These are phyloP conservation scores for Lepidocyrtoides sp. DNA, from an alignment of 2,888 invertebrate species.

Conservation along the genomic window DNA sequence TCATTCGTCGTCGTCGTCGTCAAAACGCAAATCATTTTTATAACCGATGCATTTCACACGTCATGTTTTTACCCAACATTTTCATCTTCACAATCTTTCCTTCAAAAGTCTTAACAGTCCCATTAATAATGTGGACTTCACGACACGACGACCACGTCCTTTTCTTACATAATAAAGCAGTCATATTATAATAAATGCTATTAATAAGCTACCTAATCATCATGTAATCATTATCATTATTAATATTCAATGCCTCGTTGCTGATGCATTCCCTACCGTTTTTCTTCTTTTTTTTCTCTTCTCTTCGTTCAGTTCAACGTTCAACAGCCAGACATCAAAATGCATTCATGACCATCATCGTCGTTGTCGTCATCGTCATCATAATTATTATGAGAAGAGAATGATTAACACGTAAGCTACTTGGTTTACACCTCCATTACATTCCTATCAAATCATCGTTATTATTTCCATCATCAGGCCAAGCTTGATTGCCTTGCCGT, in stretches of 20 bases:
- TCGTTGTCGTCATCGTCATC: not conserved
- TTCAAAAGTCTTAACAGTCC: conserved; percentile 71
- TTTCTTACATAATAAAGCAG: not conserved
- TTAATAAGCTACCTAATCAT: conserved; percentile 55
- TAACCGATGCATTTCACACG: conserved; percentile 85
- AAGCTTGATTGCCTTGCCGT: not conserved
- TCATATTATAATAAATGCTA: not conserved
- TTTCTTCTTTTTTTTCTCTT: not conserved
- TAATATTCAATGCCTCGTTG: conserved; percentile 57
- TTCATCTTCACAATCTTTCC: not conserved
- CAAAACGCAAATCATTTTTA: conserved; percentile 84
- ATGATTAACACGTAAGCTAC: conserved; percentile 51
- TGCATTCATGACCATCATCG: no score
- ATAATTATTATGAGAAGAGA: not conserved
- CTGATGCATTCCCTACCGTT: not conserved
- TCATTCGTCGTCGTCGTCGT: no score
- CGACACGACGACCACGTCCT: conserved; percentile 11
- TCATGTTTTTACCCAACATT: conserved; percentile 64
- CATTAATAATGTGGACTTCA: conserved; percentile 66
- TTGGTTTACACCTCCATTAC: conserved; percentile 75
- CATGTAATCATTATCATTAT: conserved; percentile 61
- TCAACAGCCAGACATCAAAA: no score
- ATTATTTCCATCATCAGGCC: not conserved
- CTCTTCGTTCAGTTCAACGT: not conserved
- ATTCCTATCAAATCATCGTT: conserved; percentile 67